Percentiles rank a stretch among this genome's conserved stretches.
Evolutionary conservation across 2,888 invertebrate genomes (phyloP).

Genomic region (Rugalucina vietnamica): DNA sequence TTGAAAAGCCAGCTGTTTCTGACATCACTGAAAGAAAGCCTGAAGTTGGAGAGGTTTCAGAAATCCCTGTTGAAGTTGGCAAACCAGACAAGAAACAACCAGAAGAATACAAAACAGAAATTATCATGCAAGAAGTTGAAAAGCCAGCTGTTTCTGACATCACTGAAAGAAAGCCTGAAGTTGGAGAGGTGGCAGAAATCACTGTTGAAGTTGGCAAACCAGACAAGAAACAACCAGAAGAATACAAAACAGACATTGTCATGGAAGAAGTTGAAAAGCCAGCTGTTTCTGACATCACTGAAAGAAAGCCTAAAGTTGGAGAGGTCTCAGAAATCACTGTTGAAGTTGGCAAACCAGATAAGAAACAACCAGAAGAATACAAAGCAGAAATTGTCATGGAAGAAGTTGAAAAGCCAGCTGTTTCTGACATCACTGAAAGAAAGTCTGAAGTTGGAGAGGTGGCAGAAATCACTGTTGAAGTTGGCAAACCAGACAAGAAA

Average conservation of each 20-base stretch:
- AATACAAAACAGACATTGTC: slow-evolving; percentile 51
- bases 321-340: slow-evolving; percentile 27
- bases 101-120: slow-evolving; percentile 41
- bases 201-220: slow-evolving; percentile 37
- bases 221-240: slow-evolving; percentile 42
- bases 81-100: slow-evolving; percentile 46
- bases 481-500: slow-evolving; percentile 28
- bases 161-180: slow-evolving; percentile 31
- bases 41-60: slow-evolving; percentile 41
- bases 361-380: slow-evolving; percentile 39
- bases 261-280: slow-evolving; percentile 55
- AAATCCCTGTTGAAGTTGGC: slow-evolving; percentile 50
- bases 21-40: slow-evolving; percentile 39
- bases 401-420: background rate
- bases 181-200: slow-evolving; percentile 45
- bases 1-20: slow-evolving; percentile 43
- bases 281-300: slow-evolving; percentile 61
- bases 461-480: slow-evolving; percentile 33
- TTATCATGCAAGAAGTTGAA: slow-evolving; percentile 21
- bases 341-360: slow-evolving; percentile 12
- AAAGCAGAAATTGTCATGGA: slow-evolving; percentile 33
- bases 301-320: slow-evolving; percentile 18
- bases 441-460: slow-evolving; percentile 31
- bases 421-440: slow-evolving; percentile 40
- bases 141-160: background rate